Evolutionary conservation across 1,140 invertebrate genomes (phyloP).

Genomic region (Drosophila sp.): DNA sequence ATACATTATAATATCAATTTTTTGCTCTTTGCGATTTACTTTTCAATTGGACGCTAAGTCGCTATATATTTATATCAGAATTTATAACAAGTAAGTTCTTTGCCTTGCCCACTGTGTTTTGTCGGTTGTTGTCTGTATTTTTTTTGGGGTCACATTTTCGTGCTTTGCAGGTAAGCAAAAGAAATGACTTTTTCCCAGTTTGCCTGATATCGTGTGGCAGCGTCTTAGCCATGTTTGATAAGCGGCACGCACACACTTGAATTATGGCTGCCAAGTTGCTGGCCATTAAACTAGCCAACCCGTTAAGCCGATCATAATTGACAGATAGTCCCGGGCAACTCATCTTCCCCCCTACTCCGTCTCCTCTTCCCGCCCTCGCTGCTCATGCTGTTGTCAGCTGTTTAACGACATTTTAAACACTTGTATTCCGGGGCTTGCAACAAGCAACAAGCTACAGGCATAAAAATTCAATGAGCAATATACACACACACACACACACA

Average conservation of each 20-base stretch:
- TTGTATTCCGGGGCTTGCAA: slow-evolving; percentile 16
- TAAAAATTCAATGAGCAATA: slow-evolving; percentile 66
- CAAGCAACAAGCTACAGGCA: slow-evolving; percentile 7
- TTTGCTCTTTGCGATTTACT: too few species aligned
- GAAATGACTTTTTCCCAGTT: slow-evolving; percentile 43
- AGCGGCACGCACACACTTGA: slow-evolving; percentile 57
- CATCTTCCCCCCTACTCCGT: background rate
- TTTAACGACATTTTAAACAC: slow-evolving; percentile 77
- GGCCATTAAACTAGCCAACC: slow-evolving; percentile 44
- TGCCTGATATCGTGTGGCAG: slow-evolving; percentile 67
- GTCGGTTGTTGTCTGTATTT: slow-evolving; percentile 18
- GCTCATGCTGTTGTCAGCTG: slow-evolving; percentile 18
- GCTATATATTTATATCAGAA: too few species aligned
- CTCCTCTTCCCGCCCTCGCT: too few species aligned
- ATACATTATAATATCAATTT: too few species aligned
- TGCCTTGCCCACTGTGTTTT: slow-evolving; percentile 25
- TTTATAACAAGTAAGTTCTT: too few species aligned
- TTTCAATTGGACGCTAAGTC: too few species aligned
- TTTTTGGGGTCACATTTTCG: slow-evolving; percentile 69
- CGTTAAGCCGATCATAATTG: slow-evolving; percentile 51
- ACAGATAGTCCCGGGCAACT: slow-evolving; percentile 29
- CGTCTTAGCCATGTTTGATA: slow-evolving; percentile 48
- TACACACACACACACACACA: slow-evolving; percentile 6
- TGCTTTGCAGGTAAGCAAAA: slow-evolving; percentile 62
- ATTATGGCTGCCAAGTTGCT: slow-evolving; percentile 46